Conservation (phyloP, 2,797 vertebrate species). For the Tapirus indicus region DNA sequence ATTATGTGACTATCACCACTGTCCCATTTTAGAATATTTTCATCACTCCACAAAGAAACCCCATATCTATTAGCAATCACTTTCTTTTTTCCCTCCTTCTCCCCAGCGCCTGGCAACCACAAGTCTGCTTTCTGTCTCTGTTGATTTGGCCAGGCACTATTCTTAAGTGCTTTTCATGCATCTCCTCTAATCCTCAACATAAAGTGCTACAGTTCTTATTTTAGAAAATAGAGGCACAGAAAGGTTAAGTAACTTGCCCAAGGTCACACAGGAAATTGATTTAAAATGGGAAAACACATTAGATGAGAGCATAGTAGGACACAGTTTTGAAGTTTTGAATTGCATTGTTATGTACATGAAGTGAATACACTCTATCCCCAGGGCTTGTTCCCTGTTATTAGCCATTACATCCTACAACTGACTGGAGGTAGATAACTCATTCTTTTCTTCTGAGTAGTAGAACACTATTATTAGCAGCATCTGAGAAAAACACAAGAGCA, state of each 20-base stretch:
- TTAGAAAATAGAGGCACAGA: conserved; percentile 56
- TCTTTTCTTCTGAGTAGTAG: neutral
- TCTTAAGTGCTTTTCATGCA: neutral
- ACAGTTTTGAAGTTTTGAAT: conserved; percentile 42
- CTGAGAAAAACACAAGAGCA: conserved; percentile 36
- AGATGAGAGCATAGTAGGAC: conserved; percentile 9
- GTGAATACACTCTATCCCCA: neutral
- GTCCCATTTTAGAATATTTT: conserved; percentile 46
- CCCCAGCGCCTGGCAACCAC: neutral
- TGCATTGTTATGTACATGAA: conserved; percentile 39
- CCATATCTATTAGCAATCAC: neutral
- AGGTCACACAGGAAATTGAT: conserved; percentile 9
- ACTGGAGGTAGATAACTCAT: neutral
- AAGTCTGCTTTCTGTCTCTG: neutral
- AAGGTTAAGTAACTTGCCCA: conserved; percentile 23
- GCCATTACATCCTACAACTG: neutral
- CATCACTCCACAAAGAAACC: neutral
- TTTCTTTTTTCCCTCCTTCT: neutral
- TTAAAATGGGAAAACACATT: conserved; percentile 51
- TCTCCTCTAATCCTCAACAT: neutral
- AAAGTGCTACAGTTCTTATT: conserved; percentile 52
- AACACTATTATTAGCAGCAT: neutral
- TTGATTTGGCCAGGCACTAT: neutral
- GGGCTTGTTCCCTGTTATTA: neutral
- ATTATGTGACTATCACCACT: neutral